A percentile compares a stretch with the other conserved stretches of the same genome.
Conservation (phyloP, 2,113 vertebrate genomes). For the Motacilla tschutschensis region DNA sequence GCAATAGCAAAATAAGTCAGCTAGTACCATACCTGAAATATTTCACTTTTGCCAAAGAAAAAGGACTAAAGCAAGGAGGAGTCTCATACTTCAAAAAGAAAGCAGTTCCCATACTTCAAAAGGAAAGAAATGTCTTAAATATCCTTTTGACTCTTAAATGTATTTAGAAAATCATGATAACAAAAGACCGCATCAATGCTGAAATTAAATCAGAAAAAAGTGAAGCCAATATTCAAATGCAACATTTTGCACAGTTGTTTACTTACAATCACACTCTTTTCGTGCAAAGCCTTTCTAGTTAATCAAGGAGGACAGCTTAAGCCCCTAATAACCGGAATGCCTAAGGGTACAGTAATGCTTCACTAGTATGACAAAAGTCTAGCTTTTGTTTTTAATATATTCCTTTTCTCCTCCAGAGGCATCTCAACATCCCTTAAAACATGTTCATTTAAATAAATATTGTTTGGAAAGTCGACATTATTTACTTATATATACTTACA, state of each 20-base stretch:
- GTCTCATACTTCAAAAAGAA: neutral
- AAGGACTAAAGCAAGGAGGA: neutral
- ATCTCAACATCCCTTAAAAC: neutral
- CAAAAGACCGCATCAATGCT: neutral
- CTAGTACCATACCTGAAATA: neutral
- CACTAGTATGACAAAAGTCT: neutral
- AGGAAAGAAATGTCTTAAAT: neutral
- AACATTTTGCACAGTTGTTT: neutral
- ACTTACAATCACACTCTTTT: neutral
- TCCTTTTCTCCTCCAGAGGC: neutral
- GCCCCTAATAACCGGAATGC: neutral
- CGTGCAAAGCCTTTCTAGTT: neutral
- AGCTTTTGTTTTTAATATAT: neutral
- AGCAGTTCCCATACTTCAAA: neutral
- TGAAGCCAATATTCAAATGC: neutral
- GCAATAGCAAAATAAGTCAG: neutral
- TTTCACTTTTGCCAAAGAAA: neutral
- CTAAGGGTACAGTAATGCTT: neutral
- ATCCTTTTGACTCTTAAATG: neutral
- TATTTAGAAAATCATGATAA: neutral
- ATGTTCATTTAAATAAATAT: neutral
- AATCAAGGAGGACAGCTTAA: neutral
- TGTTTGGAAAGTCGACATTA: neutral
- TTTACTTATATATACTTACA: neutral
- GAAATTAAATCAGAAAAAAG: neutral